Base-by-base conservation (phyloP, 2,888 invertebrate species). In the Tachina grossa region DNA sequence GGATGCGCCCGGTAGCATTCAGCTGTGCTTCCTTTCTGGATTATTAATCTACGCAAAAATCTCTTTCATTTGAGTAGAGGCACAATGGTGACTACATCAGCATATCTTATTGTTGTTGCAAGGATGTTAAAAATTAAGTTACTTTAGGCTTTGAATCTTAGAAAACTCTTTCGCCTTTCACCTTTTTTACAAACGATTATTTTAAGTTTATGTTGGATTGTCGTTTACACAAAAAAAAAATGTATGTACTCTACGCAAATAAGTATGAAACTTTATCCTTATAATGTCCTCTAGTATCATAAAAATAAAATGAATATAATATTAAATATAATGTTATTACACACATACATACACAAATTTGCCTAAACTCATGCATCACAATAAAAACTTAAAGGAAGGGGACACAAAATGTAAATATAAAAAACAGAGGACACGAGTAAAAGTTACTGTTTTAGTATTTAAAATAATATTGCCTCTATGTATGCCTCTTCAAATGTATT, bases 221-320 rank as follows among this genome's bases (percentile, higher is more conserved):
- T 22, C 19, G 22, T 22, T 31, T 31, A 31, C 31, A 31, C 5
- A 31, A 87, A 72, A 88, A 85, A 87, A 63, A 87, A 87, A 85
- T 87, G 82, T 83, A 71, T 85, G 77, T 61, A 11, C 63, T 68
- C 43, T 71, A n/a, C 39, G 39, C 22, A 63, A 77, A 31, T 31
- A 31, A 31, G 31, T 31, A 5, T 80, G 83, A 78, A 77, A 81
- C 74, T 84, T 87, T 87, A 85, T 80, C 81, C 66, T 87, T 85
- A 86, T 88, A 90, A 89, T 90, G 88, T 89, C 88, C 89, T 89
- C 89, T 89, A 89, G 90, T 89, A 88, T 87, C 89, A 89, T 89
- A 89, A 91, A 83, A 91, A 89, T 88, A 89, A 90, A 89, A 89
- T 88, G 88, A 88, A 88, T 88, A 89, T 89, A 88, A 89, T 89